Conservation (phyloP, 2,888 invertebrate genomes). For the Neoaliturus tenellus region DNA sequence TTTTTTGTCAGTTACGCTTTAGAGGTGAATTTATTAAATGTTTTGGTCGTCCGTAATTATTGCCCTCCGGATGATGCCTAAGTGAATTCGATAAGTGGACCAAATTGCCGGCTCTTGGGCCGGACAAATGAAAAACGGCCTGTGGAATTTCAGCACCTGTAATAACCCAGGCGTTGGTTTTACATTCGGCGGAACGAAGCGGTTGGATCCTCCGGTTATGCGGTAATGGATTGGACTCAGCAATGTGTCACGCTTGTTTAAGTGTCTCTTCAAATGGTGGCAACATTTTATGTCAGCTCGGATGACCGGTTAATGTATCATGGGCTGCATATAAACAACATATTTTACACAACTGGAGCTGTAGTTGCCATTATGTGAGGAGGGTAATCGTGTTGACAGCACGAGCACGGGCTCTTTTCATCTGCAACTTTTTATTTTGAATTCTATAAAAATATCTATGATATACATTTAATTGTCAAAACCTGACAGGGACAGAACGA, state of each 20-base stretch:
- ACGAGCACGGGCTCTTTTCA: no score
- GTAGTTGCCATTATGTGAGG: no score
- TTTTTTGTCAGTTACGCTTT: slow-evolving; percentile 41
- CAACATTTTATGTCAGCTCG: not conserved
- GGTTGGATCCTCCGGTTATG: not conserved
- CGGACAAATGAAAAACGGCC: slow-evolving; percentile 28
- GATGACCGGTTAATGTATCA: no score
- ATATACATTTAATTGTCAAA: no score
- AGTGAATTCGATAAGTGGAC: slow-evolving; percentile 44
- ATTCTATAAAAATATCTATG: no score
- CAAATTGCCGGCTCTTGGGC: slow-evolving; percentile 42
- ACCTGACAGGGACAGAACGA: no score
- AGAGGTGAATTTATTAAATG: slow-evolving; percentile 22
- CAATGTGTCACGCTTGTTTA: not conserved
- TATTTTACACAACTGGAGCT: no score
- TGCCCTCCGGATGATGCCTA: slow-evolving; percentile 24
- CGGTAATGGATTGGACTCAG: not conserved
- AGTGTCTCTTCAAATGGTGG: not conserved
- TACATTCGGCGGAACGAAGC: not conserved
- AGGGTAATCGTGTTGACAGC: no score
- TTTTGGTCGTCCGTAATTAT: slow-evolving; percentile 6
- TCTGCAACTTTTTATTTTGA: no score
- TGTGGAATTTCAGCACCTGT: slow-evolving; percentile 38
- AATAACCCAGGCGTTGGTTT: not conserved
- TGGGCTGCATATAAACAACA: no score